A percentile compares a stretch with the other conserved stretches of the same genome.
These are phyloP conservation scores for Silurus glanis DNA, from an alignment of 2,113 vertebrate species.

Conservation along the genomic window DNA sequence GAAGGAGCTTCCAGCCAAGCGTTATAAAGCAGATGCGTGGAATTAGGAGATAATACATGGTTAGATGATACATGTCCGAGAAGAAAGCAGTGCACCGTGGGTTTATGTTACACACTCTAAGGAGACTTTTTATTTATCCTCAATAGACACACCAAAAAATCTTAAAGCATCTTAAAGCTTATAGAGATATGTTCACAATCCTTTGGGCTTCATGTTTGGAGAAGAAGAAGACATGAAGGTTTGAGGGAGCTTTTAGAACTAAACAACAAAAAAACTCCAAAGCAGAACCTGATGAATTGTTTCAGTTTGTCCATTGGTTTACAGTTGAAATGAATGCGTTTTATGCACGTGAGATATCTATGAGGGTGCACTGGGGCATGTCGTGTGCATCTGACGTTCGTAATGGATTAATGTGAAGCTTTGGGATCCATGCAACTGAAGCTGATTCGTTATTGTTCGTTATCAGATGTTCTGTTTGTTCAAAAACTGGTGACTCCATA, in stretches of 20 bases:
- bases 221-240: background rate
- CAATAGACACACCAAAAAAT: background rate
- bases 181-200: background rate
- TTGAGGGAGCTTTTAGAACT: background rate
- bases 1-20: background rate
- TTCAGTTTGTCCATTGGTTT: too few relatives aligned
- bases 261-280: too few relatives aligned
- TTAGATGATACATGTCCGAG: background rate
- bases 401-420: background rate
- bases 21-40: constrained; percentile 10
- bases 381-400: background rate
- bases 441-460: background rate
- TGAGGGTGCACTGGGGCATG: background rate
- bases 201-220: background rate
- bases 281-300: too few relatives aligned
- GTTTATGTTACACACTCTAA: background rate
- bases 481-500: background rate
- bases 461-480: background rate
- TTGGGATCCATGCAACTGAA: background rate
- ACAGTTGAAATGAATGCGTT: background rate
- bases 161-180: background rate
- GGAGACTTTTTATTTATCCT: background rate
- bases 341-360: background rate
- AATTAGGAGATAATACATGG: background rate
- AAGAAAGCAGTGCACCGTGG: background rate